A percentile compares a stretch with the other conserved stretches of the same genome.
Evolutionary conservation across 2,888 invertebrate species (phyloP).

Genomic region (Chrysopilus asiliformis): DNA sequence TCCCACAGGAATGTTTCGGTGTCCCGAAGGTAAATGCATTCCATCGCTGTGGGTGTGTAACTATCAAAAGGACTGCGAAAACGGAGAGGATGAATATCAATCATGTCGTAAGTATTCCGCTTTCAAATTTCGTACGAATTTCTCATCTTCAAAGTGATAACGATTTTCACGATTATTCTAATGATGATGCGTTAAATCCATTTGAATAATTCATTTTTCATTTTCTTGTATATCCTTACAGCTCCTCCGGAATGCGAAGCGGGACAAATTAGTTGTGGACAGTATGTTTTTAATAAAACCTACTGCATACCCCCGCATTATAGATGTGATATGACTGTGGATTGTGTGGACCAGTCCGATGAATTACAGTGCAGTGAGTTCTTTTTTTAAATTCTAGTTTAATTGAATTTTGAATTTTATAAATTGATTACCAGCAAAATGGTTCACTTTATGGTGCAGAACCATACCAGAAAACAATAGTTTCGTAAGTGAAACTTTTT

Average conservation of each 20-base stretch:
- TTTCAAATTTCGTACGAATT: slow-evolving; percentile 1
- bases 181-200: too few species aligned
- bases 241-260: slow-evolving; percentile 91
- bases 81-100: slow-evolving; percentile 82
- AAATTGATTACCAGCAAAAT: too few species aligned
- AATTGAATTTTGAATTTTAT: too few species aligned
- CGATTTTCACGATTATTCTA: too few species aligned
- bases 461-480: too few species aligned
- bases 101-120: slow-evolving; percentile 65
- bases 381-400: slow-evolving; percentile 5
- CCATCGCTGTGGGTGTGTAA: slow-evolving; percentile 79
- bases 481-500: too few species aligned
- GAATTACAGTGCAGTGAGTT: slow-evolving; percentile 92
- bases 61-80: slow-evolving; percentile 87
- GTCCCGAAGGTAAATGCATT: slow-evolving; percentile 79
- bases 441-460: too few species aligned
- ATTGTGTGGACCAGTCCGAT: slow-evolving; percentile 91
- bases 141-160: not conserved
- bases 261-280: slow-evolving; percentile 81
- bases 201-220: not conserved
- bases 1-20: slow-evolving; percentile 64
- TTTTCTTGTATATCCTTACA: slow-evolving; percentile 29
- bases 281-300: slow-evolving; percentile 91
- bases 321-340: slow-evolving; percentile 87
- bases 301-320: slow-evolving; percentile 89